A percentile compares a stretch with the other conserved stretches of the same genome.
These are phyloP conservation scores for Anadara kagoshimensis DNA, from an alignment of 1,140 invertebrate genomes.

Conservation along the genomic window DNA sequence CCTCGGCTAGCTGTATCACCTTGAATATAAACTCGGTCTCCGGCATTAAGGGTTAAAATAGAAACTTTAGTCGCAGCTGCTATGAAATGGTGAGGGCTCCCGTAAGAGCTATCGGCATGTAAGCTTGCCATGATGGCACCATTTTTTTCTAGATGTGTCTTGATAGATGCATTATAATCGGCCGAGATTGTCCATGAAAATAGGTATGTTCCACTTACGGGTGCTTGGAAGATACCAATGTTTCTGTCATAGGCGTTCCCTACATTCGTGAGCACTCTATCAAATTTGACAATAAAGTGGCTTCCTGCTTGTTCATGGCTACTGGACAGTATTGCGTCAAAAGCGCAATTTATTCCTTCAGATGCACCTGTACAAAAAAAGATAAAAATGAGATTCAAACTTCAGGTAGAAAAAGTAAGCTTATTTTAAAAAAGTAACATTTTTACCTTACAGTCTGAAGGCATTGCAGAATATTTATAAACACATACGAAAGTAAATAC, in stretches of 20 bases:
- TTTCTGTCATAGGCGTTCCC: not conserved
- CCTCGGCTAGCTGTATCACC: not conserved
- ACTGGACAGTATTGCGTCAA: not conserved
- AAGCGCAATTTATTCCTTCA: not conserved
- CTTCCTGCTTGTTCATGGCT: not conserved
- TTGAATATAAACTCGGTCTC: not conserved
- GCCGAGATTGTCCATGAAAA: not conserved
- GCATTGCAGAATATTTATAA: no score
- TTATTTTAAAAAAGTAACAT: no score
- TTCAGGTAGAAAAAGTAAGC: no score
- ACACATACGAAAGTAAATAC: no score
- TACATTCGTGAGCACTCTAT: not conserved
- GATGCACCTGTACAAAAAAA: not conserved
- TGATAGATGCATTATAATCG: not conserved
- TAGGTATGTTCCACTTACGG: constrained; percentile 1
- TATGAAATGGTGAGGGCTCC: not conserved
- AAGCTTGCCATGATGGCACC: no score
- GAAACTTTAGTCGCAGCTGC: not conserved
- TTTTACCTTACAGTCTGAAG: no score
- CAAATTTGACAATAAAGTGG: not conserved
- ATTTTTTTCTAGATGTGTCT: not conserved
- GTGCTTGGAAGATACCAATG: not conserved
- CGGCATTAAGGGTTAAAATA: not conserved
- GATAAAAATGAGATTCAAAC: no score
- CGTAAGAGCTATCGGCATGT: not conserved